Evolutionary conservation across 2,888 invertebrate genomes (phyloP).

Genomic region (Eudemis profundana): DNA sequence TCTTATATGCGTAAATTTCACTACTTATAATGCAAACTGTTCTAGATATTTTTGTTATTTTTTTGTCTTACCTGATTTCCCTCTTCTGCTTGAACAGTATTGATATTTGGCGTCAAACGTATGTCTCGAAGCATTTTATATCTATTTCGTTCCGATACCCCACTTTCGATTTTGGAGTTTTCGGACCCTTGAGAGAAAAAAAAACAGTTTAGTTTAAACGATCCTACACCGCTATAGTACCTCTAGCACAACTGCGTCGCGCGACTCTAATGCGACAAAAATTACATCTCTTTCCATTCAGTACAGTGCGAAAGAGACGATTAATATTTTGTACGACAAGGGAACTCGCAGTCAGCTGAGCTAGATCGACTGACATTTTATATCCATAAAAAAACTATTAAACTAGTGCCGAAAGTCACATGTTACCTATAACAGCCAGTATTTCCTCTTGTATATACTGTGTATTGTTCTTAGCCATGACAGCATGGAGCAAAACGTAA

Average conservation of each 20-base stretch:
- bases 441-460: conserved; percentile 77
- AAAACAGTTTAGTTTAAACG: no score
- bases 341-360: no score
- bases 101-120: conserved; percentile 74
- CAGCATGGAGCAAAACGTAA: conserved; percentile 88
- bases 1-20: no score
- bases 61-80: conserved; percentile 73
- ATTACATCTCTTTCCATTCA: no score
- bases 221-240: no score
- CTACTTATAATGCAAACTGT: no score
- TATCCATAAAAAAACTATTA: no score
- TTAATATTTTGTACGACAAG: no score
- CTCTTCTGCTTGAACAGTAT: conserved; percentile 74
- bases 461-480: conserved; percentile 81
- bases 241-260: no score
- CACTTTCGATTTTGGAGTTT: conserved; percentile 63
- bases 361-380: no score
- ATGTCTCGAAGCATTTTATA: conserved; percentile 75
- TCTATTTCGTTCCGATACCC: conserved; percentile 60
- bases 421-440: conserved; percentile 75
- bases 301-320: no score
- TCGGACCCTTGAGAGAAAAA: conserved; percentile 61
- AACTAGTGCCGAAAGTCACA: not conserved
- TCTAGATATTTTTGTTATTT: conserved; percentile 7
- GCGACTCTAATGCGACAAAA: no score